Evolutionary conservation across 2,888 invertebrate genomes (phyloP).

Genomic region (Strigamia maritima): DNA sequence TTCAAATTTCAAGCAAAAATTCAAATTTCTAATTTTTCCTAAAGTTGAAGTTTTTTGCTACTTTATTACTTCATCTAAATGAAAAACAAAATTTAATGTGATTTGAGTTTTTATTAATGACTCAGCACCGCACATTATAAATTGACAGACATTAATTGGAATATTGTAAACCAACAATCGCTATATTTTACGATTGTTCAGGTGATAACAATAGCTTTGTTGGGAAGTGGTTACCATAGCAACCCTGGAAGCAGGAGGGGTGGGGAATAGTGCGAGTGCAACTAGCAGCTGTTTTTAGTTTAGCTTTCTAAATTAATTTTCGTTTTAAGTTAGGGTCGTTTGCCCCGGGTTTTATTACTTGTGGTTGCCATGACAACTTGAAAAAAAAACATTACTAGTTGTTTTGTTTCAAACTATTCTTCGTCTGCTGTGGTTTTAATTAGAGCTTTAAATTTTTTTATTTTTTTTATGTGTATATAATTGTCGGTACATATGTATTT

Average conservation of each 20-base stretch:
- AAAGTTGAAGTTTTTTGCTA: too few relatives aligned
- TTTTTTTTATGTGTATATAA: not conserved
- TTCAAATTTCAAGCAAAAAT: too few relatives aligned
- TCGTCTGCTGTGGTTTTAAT: constrained; percentile 31
- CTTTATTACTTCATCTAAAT: too few relatives aligned
- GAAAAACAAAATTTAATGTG: too few relatives aligned
- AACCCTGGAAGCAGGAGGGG: not conserved
- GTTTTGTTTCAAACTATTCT: constrained; percentile 16
- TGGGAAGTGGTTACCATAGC: constrained; percentile 13
- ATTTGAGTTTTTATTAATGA: not conserved
- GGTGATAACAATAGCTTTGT: constrained; percentile 34
- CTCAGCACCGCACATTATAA: not conserved
- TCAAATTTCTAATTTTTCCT: too few relatives aligned
- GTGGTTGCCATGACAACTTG: constrained; percentile 20
- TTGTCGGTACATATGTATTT: not conserved
- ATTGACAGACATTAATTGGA: constrained; percentile 13
- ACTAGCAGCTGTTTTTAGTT: constrained; percentile 34
- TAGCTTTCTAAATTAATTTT: constrained; percentile 34
- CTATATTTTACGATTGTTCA: constrained; percentile 12
- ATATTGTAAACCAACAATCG: constrained; percentile 22
- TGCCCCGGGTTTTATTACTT: constrained; percentile 32
- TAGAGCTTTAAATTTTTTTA: not conserved
- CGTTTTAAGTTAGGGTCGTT: constrained; percentile 34
- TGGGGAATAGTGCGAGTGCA: constrained; percentile 13
- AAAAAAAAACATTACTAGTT: constrained; percentile 27